Percentiles rank a stretch among this genome's conserved stretches.
Evolutionary conservation across 92 coral and sea anemone genomes (phyloP).

Genomic region (Zoanthus gigantus): DNA sequence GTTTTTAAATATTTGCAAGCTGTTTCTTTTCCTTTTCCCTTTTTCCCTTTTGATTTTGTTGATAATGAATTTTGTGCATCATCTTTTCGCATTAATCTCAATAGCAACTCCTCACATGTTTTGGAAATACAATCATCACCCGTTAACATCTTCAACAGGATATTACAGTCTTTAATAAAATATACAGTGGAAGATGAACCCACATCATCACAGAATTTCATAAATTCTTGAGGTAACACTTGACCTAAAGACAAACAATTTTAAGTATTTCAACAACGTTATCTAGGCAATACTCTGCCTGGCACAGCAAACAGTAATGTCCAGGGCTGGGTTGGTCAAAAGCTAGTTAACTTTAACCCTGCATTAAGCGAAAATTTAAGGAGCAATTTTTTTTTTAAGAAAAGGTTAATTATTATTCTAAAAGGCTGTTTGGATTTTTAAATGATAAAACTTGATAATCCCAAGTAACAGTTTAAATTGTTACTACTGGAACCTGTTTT

Average conservation of each 20-base stretch:
- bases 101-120: constrained; percentile 66
- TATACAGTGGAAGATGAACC: constrained; percentile 61
- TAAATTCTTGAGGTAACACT: constrained; percentile 44
- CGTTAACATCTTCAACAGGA: constrained; percentile 51
- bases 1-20: constrained; percentile 16
- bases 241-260: neutral
- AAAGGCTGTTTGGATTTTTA: too few relatives aligned
- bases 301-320: too few relatives aligned
- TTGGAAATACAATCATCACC: constrained; percentile 13
- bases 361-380: too few relatives aligned
- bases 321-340: too few relatives aligned
- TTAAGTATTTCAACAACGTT: neutral
- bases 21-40: constrained; percentile 65
- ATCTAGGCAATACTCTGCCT: neutral
- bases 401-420: too few relatives aligned
- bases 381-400: too few relatives aligned
- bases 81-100: constrained; percentile 9
- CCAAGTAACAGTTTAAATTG: too few relatives aligned
- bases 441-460: too few relatives aligned
- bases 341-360: too few relatives aligned
- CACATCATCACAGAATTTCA: constrained; percentile 54
- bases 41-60: constrained; percentile 24
- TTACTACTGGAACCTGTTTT: too few relatives aligned
- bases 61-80: neutral
- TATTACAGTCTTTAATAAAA: constrained; percentile 72